phyloP scores from a whole-genome alignment of 2,888 invertebrate genomes.

The Gymnosoma rotundatum region DNA sequence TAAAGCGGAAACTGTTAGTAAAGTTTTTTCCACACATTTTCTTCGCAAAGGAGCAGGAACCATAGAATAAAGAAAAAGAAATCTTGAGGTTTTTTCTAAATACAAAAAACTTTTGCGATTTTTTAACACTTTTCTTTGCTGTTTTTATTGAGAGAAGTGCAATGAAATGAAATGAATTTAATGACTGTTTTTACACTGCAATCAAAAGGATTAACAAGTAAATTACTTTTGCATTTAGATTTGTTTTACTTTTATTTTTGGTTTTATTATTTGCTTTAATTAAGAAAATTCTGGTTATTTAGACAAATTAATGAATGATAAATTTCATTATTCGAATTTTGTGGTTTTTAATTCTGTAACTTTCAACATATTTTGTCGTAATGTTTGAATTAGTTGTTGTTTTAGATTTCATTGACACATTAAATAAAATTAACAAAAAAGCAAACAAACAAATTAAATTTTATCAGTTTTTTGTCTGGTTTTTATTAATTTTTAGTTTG shows the following conservation, averaged over 20 bases:
- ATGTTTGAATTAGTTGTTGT: slow-evolving; percentile 7
- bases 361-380: slow-evolving; percentile 14
- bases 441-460: slow-evolving; percentile 62
- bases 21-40: slow-evolving; percentile 47
- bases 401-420: slow-evolving; percentile 65
- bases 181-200: slow-evolving; percentile 62
- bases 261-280: slow-evolving; percentile 53
- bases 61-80: slow-evolving; percentile 36
- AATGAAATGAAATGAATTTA: slow-evolving; percentile 51
- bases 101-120: slow-evolving; percentile 38
- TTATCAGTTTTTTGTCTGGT: slow-evolving; percentile 49
- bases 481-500: slow-evolving; percentile 47
- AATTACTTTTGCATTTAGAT: slow-evolving; percentile 59
- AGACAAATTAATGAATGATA: slow-evolving; percentile 65
- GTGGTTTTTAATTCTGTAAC: slow-evolving; percentile 67
- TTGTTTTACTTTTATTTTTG: slow-evolving; percentile 12
- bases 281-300: slow-evolving; percentile 67
- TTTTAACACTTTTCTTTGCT: slow-evolving; percentile 28
- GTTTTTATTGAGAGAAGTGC: slow-evolving; percentile 24
- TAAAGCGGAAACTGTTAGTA: slow-evolving; percentile 70
- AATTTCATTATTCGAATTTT: slow-evolving; percentile 64
- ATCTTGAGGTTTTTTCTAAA: slow-evolving; percentile 59
- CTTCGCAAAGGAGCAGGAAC: slow-evolving; percentile 22
- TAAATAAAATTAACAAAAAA: slow-evolving; percentile 41
- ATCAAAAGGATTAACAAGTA: slow-evolving; percentile 68